Evolutionary conservation across 2,888 invertebrate genomes (phyloP), one percentile per base, ranked within the genome.

Genomic region (Panopea generosa): DNA sequence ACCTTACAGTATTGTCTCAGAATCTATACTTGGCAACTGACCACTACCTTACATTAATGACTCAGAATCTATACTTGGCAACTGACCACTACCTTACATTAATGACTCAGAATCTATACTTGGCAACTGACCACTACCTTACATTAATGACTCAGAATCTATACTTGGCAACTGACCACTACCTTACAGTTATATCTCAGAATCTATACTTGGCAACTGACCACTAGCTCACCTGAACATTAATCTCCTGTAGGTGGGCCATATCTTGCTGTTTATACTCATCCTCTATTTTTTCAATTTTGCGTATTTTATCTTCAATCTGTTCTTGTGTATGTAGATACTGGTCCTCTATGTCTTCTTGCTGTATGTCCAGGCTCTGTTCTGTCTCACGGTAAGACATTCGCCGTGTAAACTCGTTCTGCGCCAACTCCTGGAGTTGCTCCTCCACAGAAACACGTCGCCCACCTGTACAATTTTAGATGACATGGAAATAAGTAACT

Each of bases 291-390:
- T 75, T 63, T 45, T 81, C 60, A 14, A 87, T 70, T 49, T 83
- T 77, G 22, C 62, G 59, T 29, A 81, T 55, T 45, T 81, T 76
- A 9, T 59, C 67, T 47, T 69, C 56, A 24, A 86, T 79, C 45
- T 81, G 71, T 26, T 80, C 70, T 62, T 84, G 82, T 1, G 84
- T 84, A 26, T 69, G 52, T 4, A 73, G 72, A 61, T 82, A 84
- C 52, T 87, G 74, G 47, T 87, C 83, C 43, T 84, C 83, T 22
- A 88, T 67, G 22, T 87, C 83, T 45, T 86, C 83, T 29, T 84
- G 73, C 40, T 83, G 80, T 63, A 79, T 69, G 3, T 82, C 73
- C 27, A 86, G 59, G 49, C 74, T 68, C 33, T 84, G 77, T 38
- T 84, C 85, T 7, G 79, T 83, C 55, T 87, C 83, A 16, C 76